These are phyloP conservation scores for Ibycter americanus DNA, from an alignment of 2,797 vertebrate genomes.

Conservation along the genomic window DNA sequence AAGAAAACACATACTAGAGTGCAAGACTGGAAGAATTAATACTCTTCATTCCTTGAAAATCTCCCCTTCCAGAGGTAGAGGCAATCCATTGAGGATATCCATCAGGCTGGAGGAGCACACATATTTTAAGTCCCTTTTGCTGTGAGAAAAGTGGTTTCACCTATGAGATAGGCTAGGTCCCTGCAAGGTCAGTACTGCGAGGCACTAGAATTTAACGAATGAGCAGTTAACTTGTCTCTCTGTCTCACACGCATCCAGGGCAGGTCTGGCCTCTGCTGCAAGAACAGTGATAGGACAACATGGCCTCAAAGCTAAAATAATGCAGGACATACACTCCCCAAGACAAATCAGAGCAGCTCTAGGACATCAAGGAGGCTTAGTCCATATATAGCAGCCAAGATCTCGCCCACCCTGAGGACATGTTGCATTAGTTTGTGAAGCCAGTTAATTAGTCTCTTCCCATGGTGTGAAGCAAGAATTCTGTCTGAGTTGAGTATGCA, in stretches of 20 bases:
- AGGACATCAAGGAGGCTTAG: not conserved
- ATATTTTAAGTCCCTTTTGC: not conserved
- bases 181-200: not conserved
- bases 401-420: not conserved
- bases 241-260: not conserved
- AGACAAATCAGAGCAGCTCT: not conserved
- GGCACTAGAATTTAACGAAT: not conserved
- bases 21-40: not conserved
- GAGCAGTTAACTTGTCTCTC: not conserved
- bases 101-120: not conserved
- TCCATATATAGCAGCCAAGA: not conserved
- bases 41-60: not conserved
- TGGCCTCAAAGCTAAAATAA: constrained; percentile 30
- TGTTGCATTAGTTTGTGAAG: not conserved
- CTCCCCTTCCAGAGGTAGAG: not conserved
- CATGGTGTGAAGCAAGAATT: not conserved
- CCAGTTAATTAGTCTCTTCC: not conserved
- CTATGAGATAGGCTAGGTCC: not conserved
- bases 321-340: not conserved
- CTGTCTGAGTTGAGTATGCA: not conserved
- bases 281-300: not conserved
- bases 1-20: not conserved
- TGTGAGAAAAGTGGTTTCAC: not conserved
- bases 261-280: constrained; percentile 7
- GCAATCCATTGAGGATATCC: not conserved